Conservation (phyloP, 2,888 invertebrate genomes). For the Exocentrus adspersus region DNA sequence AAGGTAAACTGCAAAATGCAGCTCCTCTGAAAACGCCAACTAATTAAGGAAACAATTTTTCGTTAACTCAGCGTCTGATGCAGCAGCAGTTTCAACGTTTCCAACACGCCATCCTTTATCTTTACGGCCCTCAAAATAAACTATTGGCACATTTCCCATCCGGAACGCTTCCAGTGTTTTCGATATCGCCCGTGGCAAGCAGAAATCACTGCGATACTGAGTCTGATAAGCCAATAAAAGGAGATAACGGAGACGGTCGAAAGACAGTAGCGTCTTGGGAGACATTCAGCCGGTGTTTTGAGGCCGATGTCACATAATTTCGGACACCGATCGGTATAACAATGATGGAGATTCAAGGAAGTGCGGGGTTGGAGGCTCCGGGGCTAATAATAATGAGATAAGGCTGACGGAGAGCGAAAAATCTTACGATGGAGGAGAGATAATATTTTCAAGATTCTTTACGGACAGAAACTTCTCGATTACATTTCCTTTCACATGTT, state of each 20-base stretch:
- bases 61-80: too few relatives aligned
- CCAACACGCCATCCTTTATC: not conserved
- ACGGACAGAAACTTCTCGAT: too few relatives aligned
- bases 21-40: too few relatives aligned
- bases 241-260: not conserved
- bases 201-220: constrained; percentile 13
- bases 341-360: not conserved
- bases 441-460: too few relatives aligned
- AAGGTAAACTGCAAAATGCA: too few relatives aligned
- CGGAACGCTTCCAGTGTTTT: constrained; percentile 17
- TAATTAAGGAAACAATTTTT: too few relatives aligned
- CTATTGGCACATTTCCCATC: not conserved
- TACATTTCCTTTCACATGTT: too few relatives aligned
- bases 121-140: not conserved
- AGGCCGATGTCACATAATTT: constrained; percentile 3
- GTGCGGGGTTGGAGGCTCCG: not conserved
- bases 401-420: not conserved
- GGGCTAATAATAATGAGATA: not conserved
- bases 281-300: not conserved
- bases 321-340: not conserved
- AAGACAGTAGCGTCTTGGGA: constrained; percentile 16
- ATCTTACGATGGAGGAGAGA: not conserved
- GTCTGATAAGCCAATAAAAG: constrained; percentile 12
- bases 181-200: constrained; percentile 11
- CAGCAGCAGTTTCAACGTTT: not conserved